These are phyloP conservation scores for Melipona quadrifasciata DNA, from an alignment of 1,140 invertebrate genomes.

Conservation along the genomic window DNA sequence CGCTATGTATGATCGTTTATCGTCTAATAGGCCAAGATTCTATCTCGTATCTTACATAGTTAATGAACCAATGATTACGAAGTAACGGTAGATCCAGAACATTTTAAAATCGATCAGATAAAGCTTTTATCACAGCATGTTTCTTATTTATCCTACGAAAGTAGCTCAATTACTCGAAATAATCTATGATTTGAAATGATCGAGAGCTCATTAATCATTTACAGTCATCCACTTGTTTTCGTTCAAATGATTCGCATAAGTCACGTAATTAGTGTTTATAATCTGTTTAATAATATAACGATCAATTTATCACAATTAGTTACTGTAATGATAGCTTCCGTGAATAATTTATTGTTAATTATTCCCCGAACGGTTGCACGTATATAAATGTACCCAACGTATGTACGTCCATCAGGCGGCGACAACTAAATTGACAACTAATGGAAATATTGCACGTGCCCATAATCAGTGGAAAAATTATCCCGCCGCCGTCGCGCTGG, in stretches of 20 bases:
- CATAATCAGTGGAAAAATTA: constrained; percentile 70
- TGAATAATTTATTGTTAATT: constrained; percentile 80
- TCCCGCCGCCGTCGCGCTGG: constrained; percentile 43
- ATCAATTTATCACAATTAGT: constrained; percentile 78
- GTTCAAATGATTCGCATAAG: constrained; percentile 68
- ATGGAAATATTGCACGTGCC: constrained; percentile 76
- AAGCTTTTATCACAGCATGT: background rate
- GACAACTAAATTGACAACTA: constrained; percentile 80
- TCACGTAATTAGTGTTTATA: constrained; percentile 70
- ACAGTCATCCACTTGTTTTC: constrained; percentile 45
- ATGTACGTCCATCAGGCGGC: constrained; percentile 69
- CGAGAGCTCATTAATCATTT: constrained; percentile 44
- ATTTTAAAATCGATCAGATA: background rate
- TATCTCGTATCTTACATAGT: background rate
- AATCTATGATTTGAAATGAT: constrained; percentile 48
- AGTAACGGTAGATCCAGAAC: background rate
- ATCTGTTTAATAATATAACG: constrained; percentile 78
- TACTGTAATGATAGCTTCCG: constrained; percentile 73
- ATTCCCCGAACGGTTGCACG: constrained; percentile 61
- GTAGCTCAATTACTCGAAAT: constrained; percentile 4
- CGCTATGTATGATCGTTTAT: background rate
- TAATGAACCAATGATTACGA: background rate
- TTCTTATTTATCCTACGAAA: background rate
- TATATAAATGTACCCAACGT: constrained; percentile 36
- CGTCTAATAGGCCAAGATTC: background rate